phyloP scores from a whole-genome alignment of 2,888 invertebrate genomes.

The Caenorhabditis macrosperma region DNA sequence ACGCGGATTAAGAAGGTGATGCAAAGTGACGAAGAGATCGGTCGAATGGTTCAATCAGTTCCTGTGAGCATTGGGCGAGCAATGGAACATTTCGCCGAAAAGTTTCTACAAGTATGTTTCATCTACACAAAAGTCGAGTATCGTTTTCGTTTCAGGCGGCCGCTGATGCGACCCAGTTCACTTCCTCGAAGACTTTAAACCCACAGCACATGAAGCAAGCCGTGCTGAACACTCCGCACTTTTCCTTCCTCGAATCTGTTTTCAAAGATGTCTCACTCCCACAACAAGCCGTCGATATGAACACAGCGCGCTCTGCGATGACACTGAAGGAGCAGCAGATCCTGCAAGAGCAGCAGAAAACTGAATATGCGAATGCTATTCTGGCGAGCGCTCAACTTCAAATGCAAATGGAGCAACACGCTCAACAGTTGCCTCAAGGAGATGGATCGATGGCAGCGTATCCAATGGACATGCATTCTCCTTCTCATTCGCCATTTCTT shows the following conservation, averaged over 20 bases:
- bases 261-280: slow-evolving; percentile 68
- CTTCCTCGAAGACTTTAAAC: slow-evolving; percentile 72
- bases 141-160: slow-evolving; percentile 48
- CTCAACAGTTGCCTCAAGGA: slow-evolving; percentile 3
- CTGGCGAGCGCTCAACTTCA: slow-evolving; percentile 41
- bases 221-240: slow-evolving; percentile 72
- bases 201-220: slow-evolving; percentile 78
- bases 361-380: slow-evolving; percentile 31
- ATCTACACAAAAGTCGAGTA: not conserved
- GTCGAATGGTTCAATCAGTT: slow-evolving; percentile 98
- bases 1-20: slow-evolving; percentile 97
- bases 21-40: slow-evolving; percentile 99
- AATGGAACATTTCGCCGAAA: slow-evolving; percentile 80
- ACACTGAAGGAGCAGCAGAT: slow-evolving; percentile 43
- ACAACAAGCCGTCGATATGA: slow-evolving; percentile 19
- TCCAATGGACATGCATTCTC: slow-evolving; percentile 1
- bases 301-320: slow-evolving; percentile 19
- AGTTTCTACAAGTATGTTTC: slow-evolving; percentile 71
- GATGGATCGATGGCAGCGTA: not conserved
- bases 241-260: slow-evolving; percentile 73
- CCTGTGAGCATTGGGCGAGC: slow-evolving; percentile 89
- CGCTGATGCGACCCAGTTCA: slow-evolving; percentile 57
- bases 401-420: slow-evolving; percentile 28
- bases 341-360: slow-evolving; percentile 48
- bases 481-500: slow-evolving; percentile 1